phyloP scores from a whole-genome alignment of 2,888 invertebrate genomes.

The Phasia obesa region DNA sequence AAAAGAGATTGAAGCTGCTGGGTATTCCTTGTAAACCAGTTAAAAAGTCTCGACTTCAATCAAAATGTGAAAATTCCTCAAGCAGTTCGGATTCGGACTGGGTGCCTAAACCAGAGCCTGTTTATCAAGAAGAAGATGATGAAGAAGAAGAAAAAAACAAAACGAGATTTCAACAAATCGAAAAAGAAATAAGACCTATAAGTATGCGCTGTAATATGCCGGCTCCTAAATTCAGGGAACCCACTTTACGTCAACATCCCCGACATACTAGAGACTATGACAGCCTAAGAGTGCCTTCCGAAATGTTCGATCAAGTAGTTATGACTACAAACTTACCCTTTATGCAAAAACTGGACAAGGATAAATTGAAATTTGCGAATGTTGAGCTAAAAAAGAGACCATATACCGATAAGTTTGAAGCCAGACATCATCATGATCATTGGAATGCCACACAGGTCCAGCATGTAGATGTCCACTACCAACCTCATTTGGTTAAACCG shows the following conservation, averaged over 20 bases:
- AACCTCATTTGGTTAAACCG: conserved; percentile 75
- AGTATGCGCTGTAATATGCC: conserved; percentile 79
- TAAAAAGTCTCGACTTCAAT: conserved; percentile 72
- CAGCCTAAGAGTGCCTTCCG: conserved; percentile 75
- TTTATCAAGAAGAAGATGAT: conserved; percentile 12
- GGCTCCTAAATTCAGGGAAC: conserved; percentile 78
- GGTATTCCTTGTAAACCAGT: conserved; percentile 76
- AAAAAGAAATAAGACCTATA: conserved; percentile 64
- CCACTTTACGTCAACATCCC: conserved; percentile 78
- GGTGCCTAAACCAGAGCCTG: conserved; percentile 76
- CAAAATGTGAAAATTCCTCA: conserved; percentile 75
- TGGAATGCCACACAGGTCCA: conserved; percentile 78
- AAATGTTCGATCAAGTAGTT: conserved; percentile 74
- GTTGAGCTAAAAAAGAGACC: conserved; percentile 74
- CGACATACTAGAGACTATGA: conserved; percentile 76
- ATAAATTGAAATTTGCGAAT: conserved; percentile 75
- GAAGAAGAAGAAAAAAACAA: no score
- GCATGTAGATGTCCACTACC: conserved; percentile 78
- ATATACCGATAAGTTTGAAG: conserved; percentile 76
- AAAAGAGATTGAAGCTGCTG: conserved; percentile 75
- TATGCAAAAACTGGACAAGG: conserved; percentile 74
- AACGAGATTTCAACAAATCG: neutral
- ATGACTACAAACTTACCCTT: conserved; percentile 73
- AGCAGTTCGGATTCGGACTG: conserved; percentile 76
- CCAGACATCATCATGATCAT: conserved; percentile 81